A percentile compares a stretch with the other conserved stretches of the same genome.
These are phyloP conservation scores for Himantopus leucocephalus DNA, from an alignment of 2,113 vertebrate genomes.

Conservation along the genomic window DNA sequence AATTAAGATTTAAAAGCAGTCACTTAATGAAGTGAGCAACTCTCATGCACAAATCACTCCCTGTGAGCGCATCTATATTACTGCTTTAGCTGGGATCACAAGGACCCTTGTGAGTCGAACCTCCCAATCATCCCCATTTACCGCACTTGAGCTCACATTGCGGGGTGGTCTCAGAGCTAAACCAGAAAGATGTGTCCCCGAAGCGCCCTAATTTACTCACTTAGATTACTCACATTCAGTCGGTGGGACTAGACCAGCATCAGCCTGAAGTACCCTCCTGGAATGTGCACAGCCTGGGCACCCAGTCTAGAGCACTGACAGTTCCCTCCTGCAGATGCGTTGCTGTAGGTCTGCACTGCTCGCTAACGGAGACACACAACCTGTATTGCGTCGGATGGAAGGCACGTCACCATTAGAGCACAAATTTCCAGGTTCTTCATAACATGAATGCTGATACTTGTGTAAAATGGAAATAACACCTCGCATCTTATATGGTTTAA, in stretches of 20 bases:
- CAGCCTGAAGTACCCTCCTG: not conserved
- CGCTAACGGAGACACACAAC: too few relatives aligned
- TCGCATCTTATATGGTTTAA: not conserved
- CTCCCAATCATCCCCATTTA: not conserved
- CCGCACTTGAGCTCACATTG: not conserved
- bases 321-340: not conserved
- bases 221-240: not conserved
- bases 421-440: not conserved
- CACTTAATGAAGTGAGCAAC: not conserved
- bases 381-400: not conserved
- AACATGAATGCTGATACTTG: not conserved
- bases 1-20: not conserved
- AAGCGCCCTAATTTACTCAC: not conserved
- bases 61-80: not conserved
- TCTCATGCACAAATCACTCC: not conserved
- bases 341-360: not conserved
- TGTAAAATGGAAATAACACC: not conserved
- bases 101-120: not conserved
- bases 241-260: not conserved
- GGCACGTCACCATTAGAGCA: not conserved
- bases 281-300: fast-evolving
- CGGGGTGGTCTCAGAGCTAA: not conserved
- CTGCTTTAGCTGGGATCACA: not conserved
- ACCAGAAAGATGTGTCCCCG: not conserved
- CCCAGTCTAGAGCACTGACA: fast-evolving